Base-by-base conservation (phyloP, 2,113 vertebrate species). In the Psilopsiagon aurifrons region DNA sequence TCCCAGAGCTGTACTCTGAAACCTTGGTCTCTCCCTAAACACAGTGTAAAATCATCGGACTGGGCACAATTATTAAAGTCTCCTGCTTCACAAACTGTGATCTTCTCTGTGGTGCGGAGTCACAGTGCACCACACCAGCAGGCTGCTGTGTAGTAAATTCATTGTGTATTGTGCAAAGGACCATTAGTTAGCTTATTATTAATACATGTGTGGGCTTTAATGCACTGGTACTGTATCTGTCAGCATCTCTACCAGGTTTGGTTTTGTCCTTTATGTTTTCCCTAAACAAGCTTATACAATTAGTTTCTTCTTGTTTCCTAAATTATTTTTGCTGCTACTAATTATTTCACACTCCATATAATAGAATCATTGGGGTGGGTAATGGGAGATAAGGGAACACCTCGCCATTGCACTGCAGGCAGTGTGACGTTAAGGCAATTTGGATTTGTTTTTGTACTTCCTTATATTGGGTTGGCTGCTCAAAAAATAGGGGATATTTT, bases 261-360 rank as follows among this genome's bases (percentile, higher is more conserved):
- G 43, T 95, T 97, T 95, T 95, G 97, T 95, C 97, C 43, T 86
- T 69, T 97, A 94, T 96, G 97, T 97, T 98, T 98, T 97, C 97
- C 96, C 98, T 92, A 97, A 97, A 98, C 97, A 97, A 96, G 96
- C 97, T 97, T 97, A 97, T 95, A 97, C 97, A 98, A 98, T 98
- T 98, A 98, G 97, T 97, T 98, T 97, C 97, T 98, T 98, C 97
- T 98, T 97, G 98, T 98, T 98, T 97, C 97, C 97, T 97, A 98
- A 98, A 98, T 98, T 98, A 98, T 98, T 98, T 98, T 98, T 98
- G 97, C 96, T 97, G 95, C 94, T 97, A 74, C 98, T 98, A 98
- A 98, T 98, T 98, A 98, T 98, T 98, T 98, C 98, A 98, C 98
- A 98, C 98, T 98, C 97, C 97, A 98, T 98, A 98, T 98, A 98